phyloP scores from a whole-genome alignment of 2,113 vertebrate species.

The Indicator maculatus region DNA sequence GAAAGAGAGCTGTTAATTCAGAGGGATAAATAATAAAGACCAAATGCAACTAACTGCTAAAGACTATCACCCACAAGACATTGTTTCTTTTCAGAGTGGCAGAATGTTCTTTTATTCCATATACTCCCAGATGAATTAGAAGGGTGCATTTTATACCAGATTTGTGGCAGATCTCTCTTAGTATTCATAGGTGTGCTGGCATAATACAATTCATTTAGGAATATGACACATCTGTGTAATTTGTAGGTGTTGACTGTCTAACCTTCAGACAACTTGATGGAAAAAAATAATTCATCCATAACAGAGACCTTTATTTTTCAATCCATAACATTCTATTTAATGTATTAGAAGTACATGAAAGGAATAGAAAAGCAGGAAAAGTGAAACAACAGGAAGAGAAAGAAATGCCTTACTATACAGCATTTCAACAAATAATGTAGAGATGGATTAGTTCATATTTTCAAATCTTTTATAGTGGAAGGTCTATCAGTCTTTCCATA shows the following conservation, averaged over 20 bases:
- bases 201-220: conserved; percentile 74
- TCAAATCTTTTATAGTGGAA: conserved; percentile 2
- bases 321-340: conserved; percentile 68
- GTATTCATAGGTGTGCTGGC: conserved; percentile 65
- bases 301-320: conserved; percentile 71
- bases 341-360: conserved; percentile 59
- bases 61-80: background rate
- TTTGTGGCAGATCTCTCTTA: conserved; percentile 61
- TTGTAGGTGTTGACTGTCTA: conserved; percentile 72
- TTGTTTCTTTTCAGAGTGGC: background rate
- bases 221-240: conserved; percentile 68
- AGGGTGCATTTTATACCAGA: conserved; percentile 48
- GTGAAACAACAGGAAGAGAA: conserved; percentile 31
- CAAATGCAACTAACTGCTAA: background rate
- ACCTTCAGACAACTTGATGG: conserved; percentile 70
- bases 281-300: conserved; percentile 66
- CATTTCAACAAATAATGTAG: conserved; percentile 11
- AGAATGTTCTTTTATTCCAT: background rate
- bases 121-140: conserved; percentile 14
- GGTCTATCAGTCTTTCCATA: conserved; percentile 6
- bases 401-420: background rate
- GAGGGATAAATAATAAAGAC: background rate
- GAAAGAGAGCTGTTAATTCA: background rate
- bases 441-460: conserved; percentile 23
- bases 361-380: conserved; percentile 53